phyloP scores from a whole-genome alignment of 2,888 invertebrate species.

The Seira ritae region DNA sequence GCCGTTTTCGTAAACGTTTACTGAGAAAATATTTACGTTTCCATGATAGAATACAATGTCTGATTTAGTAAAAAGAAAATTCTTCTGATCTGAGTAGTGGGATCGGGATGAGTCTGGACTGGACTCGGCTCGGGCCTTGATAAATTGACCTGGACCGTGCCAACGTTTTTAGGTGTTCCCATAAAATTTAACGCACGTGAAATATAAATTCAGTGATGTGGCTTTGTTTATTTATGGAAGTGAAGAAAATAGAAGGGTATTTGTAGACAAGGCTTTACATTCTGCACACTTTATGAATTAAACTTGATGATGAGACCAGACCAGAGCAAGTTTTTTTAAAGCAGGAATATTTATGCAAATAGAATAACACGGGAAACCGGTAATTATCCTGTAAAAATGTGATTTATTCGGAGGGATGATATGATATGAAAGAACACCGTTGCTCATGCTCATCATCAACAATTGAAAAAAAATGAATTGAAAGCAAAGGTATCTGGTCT shows the following conservation, averaged over 20 bases:
- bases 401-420: slow-evolving; percentile 24
- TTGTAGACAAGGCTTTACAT: not conserved
- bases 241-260: slow-evolving; percentile 25
- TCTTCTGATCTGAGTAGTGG: not conserved
- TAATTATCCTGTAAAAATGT: slow-evolving; percentile 34
- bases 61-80: no score
- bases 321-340: slow-evolving; percentile 2
- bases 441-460: no score
- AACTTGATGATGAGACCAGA: not conserved
- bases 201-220: no score
- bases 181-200: slow-evolving; percentile 12
- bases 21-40: not conserved
- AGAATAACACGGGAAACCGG: slow-evolving; percentile 31
- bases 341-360: slow-evolving; percentile 14
- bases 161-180: slow-evolving; percentile 5
- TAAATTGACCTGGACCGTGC: not conserved
- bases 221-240: slow-evolving; percentile 16
- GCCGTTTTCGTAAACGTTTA: not conserved
- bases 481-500: no score
- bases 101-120: not conserved
- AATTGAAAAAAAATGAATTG: no score
- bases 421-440: no score
- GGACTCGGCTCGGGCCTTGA: not conserved
- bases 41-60: not conserved
- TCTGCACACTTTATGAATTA: not conserved